Base-by-base conservation (phyloP, 1,140 invertebrate species). In the Antheraea mylitta region DNA sequence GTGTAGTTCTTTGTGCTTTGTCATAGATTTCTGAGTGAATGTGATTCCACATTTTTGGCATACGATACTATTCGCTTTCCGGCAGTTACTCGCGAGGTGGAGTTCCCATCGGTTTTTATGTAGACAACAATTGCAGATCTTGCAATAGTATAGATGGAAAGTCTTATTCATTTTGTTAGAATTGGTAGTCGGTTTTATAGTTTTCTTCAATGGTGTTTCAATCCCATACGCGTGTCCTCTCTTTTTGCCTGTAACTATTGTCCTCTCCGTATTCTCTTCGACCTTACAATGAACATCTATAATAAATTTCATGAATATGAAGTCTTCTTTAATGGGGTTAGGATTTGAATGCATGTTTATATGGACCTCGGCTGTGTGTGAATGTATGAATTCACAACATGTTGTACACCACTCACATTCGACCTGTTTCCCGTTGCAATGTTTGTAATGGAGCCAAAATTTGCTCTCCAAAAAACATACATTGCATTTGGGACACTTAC, bases 401-500 rank as follows among this genome's bases (percentile, higher is more conserved):
- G 59, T 63, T 3, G 16, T 10, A 36, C 67, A 72, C 0, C n/a
- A 8, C 0, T 38, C 9, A 11, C 19, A 62, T 8, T 18, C 19
- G 0, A 61, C 11, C 6, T 64, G 61, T 13, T 19, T 37, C 18
- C 70, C 69, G 18, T 7, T 16, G 13, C 45, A 53, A 16, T 22
- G 60, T 2, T 22, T 18, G 8, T 58, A 60, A 36, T 71, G 75
- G 60, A 58, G n/a, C 68, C 69, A 64, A 65, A 72, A 72, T 0
- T 5, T 18, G 0, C 18, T 37, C 18, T 79, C 75, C 3, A 64
- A 60, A 22, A 75, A 79, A 22, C 67, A 74, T 0, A 76, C 36
- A 4, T n/a, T 36, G 36, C 77, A 79, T 64, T 71, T 71, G 0
- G 73, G 73, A 58, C 77, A 79, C n/a, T 67, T 63, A 18, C 67